These are phyloP conservation scores for Argopecten irradians DNA, from an alignment of 1,140 invertebrate species.

Conservation along the genomic window DNA sequence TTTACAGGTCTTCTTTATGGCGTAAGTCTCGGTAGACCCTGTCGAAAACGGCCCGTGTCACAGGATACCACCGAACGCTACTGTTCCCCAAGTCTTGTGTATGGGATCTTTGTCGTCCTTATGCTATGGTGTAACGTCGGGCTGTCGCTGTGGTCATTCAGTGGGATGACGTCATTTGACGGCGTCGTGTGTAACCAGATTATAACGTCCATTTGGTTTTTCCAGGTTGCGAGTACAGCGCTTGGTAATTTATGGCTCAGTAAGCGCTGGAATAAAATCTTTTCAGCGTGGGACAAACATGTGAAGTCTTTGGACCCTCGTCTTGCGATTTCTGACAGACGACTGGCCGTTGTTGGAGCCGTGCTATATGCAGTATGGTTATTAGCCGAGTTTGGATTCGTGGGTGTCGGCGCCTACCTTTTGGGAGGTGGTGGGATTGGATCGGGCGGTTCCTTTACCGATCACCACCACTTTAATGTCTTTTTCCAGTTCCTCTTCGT, in stretches of 20 bases:
- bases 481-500: background rate
- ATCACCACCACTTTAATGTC: conserved; percentile 20
- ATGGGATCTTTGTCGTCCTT: conserved; percentile 37
- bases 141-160: conserved; percentile 31
- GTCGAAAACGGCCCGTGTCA: background rate
- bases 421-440: background rate
- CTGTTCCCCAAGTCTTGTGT: conserved; percentile 18
- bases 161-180: conserved; percentile 40
- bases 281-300: conserved; percentile 35
- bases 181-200: conserved; percentile 52
- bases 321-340: background rate
- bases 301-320: conserved; percentile 28
- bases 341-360: conserved; percentile 24
- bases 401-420: conserved; percentile 42
- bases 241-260: conserved; percentile 36
- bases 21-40: background rate
- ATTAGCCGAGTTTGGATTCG: conserved; percentile 41
- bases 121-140: conserved; percentile 48
- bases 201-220: conserved; percentile 46
- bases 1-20: conserved; percentile 35
- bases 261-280: conserved; percentile 34
- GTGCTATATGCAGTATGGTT: conserved; percentile 46
- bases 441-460: background rate
- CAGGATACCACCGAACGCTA: background rate
- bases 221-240: conserved; percentile 41